A percentile compares a stretch with the other conserved stretches of the same genome.
Evolutionary conservation across 1,140 invertebrate genomes (phyloP).

Genomic region (Cotesia typhae): DNA sequence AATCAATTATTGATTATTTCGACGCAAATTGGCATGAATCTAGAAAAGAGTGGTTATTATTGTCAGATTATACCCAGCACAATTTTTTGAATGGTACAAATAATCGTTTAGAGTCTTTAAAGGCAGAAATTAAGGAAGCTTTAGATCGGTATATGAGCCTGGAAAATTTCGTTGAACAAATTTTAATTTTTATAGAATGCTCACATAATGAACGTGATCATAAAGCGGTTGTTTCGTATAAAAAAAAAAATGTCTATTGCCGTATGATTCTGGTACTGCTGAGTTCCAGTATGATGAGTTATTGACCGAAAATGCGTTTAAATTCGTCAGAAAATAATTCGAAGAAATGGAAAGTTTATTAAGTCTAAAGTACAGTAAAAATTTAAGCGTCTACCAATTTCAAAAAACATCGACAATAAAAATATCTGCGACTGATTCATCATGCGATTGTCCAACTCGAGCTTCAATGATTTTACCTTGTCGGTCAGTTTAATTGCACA

Average conservation of each 20-base stretch:
- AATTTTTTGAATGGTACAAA: slow-evolving; percentile 34
- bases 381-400: background rate
- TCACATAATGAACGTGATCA: slow-evolving; percentile 14
- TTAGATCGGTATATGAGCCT: background rate
- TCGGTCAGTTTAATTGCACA: background rate
- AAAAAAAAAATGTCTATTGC: background rate
- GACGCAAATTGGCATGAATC: slow-evolving; percentile 25
- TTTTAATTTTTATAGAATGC: slow-evolving; percentile 15
- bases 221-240: slow-evolving; percentile 15
- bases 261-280: no score
- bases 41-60: slow-evolving; percentile 27
- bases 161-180: background rate
- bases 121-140: slow-evolving; percentile 30
- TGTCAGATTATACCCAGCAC: slow-evolving; percentile 14
- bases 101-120: slow-evolving; percentile 31
- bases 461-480: slow-evolving; percentile 3
- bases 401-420: slow-evolving; percentile 1
- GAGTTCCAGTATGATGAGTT: no score
- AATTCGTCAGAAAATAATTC: no score
- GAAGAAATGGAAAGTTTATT: no score
- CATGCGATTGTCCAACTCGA: background rate
- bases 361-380: no score
- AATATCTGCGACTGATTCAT: background rate
- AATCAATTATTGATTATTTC: slow-evolving; percentile 27
- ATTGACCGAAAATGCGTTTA: no score